These are phyloP conservation scores for Chironomus riparius DNA, from an alignment of 2,888 invertebrate genomes.

Conservation along the genomic window DNA sequence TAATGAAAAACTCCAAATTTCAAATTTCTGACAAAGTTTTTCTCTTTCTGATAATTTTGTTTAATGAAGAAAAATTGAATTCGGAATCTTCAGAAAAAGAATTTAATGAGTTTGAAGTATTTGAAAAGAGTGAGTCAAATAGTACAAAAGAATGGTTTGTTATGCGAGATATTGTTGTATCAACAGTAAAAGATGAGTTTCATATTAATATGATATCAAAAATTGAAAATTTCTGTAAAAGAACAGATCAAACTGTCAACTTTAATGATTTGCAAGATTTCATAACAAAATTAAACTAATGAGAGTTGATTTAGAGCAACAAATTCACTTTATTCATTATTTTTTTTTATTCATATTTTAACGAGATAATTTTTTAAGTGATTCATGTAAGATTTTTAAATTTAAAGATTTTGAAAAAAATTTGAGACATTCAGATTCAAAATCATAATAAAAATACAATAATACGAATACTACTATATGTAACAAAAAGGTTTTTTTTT, in stretches of 20 bases:
- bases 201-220: no score
- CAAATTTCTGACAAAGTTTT: no score
- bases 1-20: background rate
- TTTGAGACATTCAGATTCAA: background rate
- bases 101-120: constrained; percentile 34
- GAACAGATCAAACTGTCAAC: no score
- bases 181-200: no score
- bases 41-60: constrained; percentile 30
- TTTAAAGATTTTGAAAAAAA: background rate
- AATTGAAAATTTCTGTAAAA: no score
- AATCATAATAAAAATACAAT: background rate
- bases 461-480: background rate
- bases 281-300: no score
- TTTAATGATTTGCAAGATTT: no score
- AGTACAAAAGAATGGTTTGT: constrained; percentile 37
- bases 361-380: background rate
- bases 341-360: background rate
- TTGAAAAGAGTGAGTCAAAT: constrained; percentile 38
- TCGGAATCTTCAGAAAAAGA: constrained; percentile 30
- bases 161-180: no score
- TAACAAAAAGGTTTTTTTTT: background rate
- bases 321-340: background rate
- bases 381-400: background rate
- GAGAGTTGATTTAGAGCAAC: background rate
- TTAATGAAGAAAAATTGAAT: constrained; percentile 32